These are phyloP conservation scores for Anguilla anguilla DNA, from an alignment of 2,797 vertebrate genomes.

Conservation along the genomic window DNA sequence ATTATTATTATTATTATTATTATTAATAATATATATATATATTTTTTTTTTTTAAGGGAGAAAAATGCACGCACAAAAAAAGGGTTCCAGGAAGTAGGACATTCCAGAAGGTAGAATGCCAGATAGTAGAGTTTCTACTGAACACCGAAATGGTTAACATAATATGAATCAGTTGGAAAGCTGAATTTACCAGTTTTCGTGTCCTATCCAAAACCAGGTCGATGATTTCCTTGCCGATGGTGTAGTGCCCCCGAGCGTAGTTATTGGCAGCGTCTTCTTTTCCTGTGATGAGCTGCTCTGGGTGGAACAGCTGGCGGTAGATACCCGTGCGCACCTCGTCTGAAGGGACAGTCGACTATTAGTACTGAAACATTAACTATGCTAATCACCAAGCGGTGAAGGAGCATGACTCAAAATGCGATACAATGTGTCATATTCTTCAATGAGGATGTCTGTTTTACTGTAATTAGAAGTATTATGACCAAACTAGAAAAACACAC, in stretches of 20 bases:
- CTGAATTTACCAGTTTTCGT: conserved; percentile 70
- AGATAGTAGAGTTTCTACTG: too few species aligned
- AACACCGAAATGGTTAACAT: too few species aligned
- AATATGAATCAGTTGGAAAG: conserved; percentile 38
- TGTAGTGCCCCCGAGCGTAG: conserved; percentile 78
- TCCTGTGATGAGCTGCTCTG: conserved; percentile 75
- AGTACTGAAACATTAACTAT: not conserved
- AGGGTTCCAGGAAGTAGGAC: too few species aligned
- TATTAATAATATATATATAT: too few species aligned
- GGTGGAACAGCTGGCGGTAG: conserved; percentile 72
- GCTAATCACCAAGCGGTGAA: not conserved
- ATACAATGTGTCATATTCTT: not conserved
- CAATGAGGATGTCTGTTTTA: not conserved
- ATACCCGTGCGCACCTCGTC: conserved; percentile 66
- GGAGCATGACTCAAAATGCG: not conserved
- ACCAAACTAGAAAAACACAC: not conserved
- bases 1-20: too few species aligned
- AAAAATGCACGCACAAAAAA: too few species aligned
- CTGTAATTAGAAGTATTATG: not conserved
- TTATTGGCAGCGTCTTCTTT: conserved; percentile 78
- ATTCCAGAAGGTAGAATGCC: too few species aligned
- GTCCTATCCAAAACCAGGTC: conserved; percentile 73
- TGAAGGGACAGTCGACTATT: conserved; percentile 4
- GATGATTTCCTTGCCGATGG: conserved; percentile 75
- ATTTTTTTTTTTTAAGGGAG: too few species aligned